Evolutionary conservation across 2,888 invertebrate genomes (phyloP), one percentile per base, ranked within the genome.

Genomic region (Drosophila formosana): DNA sequence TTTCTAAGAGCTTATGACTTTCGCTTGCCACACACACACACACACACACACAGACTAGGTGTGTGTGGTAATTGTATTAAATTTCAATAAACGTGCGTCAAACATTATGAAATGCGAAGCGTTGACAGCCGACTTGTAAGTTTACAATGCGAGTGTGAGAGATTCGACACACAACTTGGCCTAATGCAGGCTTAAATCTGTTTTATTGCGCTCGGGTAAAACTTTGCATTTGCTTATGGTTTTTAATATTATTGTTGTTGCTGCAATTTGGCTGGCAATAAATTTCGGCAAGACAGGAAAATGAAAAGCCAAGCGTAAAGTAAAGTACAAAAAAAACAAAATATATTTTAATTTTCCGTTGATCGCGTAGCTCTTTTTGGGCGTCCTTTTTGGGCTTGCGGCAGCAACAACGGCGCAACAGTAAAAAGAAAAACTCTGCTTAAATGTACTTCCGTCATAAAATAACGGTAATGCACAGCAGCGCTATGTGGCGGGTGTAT

Each of bases 391-490:
- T 63, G 49, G 61, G 51, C 47, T 56, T 55, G 61, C 46, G 39
- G 62, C 58, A 57, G 51, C 71, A 71, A 65, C 50, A 53, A 46
- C 37, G 25, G 32, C 13, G 18, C 56, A 75, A 67, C 52, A 67
- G 72, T 50, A 66, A 72, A 72, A 69, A 80, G 13, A 39, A 39
- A 41, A 85, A 84, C 84, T 80, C 80, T 75, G 78, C 84, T 88
- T 80, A 81, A 85, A 88, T 85, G 88, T 85, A 85, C 81, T 88
- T 85, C 85, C 88, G 88, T 85, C 83, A 85, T 85, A 85, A 85
- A 88, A 85, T 76, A 87, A 88, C 80, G 70, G 80, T 87, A 84
- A 87, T 87, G 85, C 84, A 80, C 58, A 75, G 73, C 68, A 53
- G 25, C 63, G 63, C 63, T 62, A 41, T 74, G 37, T 52, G 39